phyloP scores from a whole-genome alignment of 2,888 invertebrate genomes.

The Aethes cnicana region DNA sequence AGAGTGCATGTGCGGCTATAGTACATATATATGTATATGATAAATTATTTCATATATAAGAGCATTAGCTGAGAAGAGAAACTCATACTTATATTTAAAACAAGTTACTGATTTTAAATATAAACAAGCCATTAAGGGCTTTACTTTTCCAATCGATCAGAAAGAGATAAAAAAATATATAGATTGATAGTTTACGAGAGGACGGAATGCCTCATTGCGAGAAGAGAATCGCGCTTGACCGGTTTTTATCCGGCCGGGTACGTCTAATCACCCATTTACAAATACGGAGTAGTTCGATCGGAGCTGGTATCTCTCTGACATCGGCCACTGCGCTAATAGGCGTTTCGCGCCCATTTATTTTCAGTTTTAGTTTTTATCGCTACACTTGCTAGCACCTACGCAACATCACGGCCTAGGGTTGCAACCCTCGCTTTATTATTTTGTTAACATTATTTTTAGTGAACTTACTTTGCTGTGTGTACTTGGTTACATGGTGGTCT shows the following conservation, averaged over 20 bases:
- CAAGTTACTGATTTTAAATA: no score
- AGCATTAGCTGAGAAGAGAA: no score
- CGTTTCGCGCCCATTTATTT: slow-evolving; percentile 67
- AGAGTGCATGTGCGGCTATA: no score
- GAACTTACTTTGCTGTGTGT: no score
- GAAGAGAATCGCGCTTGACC: slow-evolving; percentile 34
- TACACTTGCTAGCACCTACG: slow-evolving; percentile 64
- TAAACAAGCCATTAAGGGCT: no score
- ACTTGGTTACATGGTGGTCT: no score
- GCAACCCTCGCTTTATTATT: slow-evolving; percentile 23
- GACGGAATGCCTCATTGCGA: slow-evolving; percentile 24
- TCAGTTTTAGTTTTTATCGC: slow-evolving; percentile 70
- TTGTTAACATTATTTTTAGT: no score
- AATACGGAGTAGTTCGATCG: slow-evolving; percentile 59
- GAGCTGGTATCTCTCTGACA: slow-evolving; percentile 49
- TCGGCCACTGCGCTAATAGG: slow-evolving; percentile 56
- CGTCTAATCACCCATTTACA: slow-evolving; percentile 60
- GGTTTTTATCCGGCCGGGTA: slow-evolving; percentile 46
- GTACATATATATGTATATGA: no score
- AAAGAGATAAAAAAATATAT: slow-evolving; percentile 1
- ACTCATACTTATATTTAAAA: no score
- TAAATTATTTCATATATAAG: no score
- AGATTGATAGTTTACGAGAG: slow-evolving; percentile 9
- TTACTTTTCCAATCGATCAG: no score
- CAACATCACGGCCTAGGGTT: slow-evolving; percentile 58